phyloP scores from a whole-genome alignment of 2,888 invertebrate genomes.

The Eupeodes luniger region DNA sequence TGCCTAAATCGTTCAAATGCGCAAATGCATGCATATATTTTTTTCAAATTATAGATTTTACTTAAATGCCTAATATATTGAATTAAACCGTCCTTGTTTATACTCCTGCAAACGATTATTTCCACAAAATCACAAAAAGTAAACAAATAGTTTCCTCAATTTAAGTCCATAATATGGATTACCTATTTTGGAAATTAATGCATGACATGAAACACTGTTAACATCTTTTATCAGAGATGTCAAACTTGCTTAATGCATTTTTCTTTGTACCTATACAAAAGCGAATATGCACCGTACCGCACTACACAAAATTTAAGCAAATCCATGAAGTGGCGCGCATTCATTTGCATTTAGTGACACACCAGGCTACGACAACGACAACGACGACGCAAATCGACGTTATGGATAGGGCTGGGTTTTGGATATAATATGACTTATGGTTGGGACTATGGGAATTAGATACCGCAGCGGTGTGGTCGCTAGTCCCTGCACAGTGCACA shows the following conservation, averaged over 20 bases:
- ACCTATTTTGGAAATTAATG: not conserved
- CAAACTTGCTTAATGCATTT: constrained; percentile 13
- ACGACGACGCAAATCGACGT: too few relatives aligned
- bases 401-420: not conserved
- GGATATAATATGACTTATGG: too few relatives aligned
- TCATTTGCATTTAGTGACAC: constrained; percentile 49
- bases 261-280: not conserved
- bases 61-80: too few relatives aligned
- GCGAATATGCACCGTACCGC: not conserved
- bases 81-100: too few relatives aligned
- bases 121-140: too few relatives aligned
- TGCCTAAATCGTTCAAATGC: too few relatives aligned
- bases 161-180: not conserved
- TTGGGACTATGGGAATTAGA: too few relatives aligned
- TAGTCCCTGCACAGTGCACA: not conserved
- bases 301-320: constrained; percentile 11
- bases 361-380: too few relatives aligned
- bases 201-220: not conserved
- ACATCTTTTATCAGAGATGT: constrained; percentile 22
- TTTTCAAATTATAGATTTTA: too few relatives aligned
- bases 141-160: too few relatives aligned
- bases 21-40: too few relatives aligned
- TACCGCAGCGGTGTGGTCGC: not conserved
- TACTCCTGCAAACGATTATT: too few relatives aligned
- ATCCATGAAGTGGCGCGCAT: constrained; percentile 19